Percentiles rank a stretch among this genome's conserved stretches.
Conservation (phyloP, 2,113 vertebrate species). For the Natator depressus region DNA sequence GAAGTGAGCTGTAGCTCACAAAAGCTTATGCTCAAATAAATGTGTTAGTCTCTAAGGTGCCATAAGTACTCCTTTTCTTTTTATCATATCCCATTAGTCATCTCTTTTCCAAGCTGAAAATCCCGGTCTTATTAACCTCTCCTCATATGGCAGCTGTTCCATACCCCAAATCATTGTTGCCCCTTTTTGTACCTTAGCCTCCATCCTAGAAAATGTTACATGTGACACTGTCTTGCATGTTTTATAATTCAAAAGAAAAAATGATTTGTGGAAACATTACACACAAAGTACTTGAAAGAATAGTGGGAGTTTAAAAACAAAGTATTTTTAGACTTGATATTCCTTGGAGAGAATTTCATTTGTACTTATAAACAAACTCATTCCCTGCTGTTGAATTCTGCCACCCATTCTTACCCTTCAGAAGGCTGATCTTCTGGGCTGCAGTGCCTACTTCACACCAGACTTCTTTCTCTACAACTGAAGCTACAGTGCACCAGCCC, state of each 20-base stretch:
- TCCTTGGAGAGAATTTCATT: neutral
- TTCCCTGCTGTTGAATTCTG: neutral
- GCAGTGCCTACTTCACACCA: neutral
- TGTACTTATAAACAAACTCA: neutral
- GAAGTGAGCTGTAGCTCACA: too few species aligned
- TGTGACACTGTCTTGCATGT: rapidly evolving
- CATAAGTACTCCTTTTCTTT: too few species aligned
- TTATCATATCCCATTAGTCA: too few species aligned
- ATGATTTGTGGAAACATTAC: rapidly evolving
- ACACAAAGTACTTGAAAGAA: neutral
- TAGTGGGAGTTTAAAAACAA: rapidly evolving
- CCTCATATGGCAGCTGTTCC: too few species aligned
- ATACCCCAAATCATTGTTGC: too few species aligned
- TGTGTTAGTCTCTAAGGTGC: too few species aligned
- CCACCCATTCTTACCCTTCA: neutral
- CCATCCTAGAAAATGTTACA: rapidly evolving
- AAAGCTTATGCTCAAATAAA: too few species aligned
- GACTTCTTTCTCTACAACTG: neutral
- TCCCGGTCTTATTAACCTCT: too few species aligned
- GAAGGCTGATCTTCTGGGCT: neutral
- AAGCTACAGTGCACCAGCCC: conserved; percentile 22
- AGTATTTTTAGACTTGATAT: too few species aligned
- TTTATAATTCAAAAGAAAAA: neutral
- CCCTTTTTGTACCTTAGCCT: neutral
- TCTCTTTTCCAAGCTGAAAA: too few species aligned